A percentile compares a stretch with the other conserved stretches of the same genome.
These are phyloP conservation scores for Amblyopsis rosae DNA, from an alignment of 2,113 vertebrate species.

Conservation along the genomic window DNA sequence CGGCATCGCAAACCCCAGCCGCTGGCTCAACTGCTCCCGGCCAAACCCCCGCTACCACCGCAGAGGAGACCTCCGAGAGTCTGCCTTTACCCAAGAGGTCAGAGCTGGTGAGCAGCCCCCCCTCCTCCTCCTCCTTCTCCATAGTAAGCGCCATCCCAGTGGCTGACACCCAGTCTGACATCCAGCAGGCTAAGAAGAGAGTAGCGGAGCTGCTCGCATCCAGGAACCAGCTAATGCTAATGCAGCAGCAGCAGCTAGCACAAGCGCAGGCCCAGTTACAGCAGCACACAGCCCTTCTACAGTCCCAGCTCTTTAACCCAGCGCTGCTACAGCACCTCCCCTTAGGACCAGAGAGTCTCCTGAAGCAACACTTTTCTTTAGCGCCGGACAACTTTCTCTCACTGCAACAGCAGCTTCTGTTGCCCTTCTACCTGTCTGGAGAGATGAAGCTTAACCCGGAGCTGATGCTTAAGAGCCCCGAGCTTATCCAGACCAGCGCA, in stretches of 20 bases:
- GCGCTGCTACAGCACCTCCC: constrained; percentile 90
- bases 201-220: constrained; percentile 89
- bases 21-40: constrained; percentile 68
- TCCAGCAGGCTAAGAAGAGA: constrained; percentile 85
- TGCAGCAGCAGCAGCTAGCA: constrained; percentile 76
- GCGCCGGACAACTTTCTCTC: constrained; percentile 67
- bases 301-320: constrained; percentile 92
- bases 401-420: constrained; percentile 90
- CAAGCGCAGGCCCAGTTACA: constrained; percentile 92
- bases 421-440: constrained; percentile 97
- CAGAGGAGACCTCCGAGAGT: constrained; percentile 55
- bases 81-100: constrained; percentile 45
- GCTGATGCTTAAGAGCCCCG: constrained; percentile 80
- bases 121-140: constrained; percentile 42
- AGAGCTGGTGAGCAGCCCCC: constrained; percentile 42
- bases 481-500: constrained; percentile 76
- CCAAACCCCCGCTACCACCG: constrained; percentile 28
- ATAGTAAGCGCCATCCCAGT: constrained; percentile 25
- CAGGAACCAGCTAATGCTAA: constrained; percentile 82
- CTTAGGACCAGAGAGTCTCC: constrained; percentile 87
- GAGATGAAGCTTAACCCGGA: constrained; percentile 93
- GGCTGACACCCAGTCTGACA: constrained; percentile 70
- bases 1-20: constrained; percentile 75
- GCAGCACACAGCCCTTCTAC: constrained; percentile 92
- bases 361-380: constrained; percentile 79